These are phyloP conservation scores for Corythoichthys intestinalis DNA, from an alignment of 2,113 vertebrate species.

Conservation along the genomic window DNA sequence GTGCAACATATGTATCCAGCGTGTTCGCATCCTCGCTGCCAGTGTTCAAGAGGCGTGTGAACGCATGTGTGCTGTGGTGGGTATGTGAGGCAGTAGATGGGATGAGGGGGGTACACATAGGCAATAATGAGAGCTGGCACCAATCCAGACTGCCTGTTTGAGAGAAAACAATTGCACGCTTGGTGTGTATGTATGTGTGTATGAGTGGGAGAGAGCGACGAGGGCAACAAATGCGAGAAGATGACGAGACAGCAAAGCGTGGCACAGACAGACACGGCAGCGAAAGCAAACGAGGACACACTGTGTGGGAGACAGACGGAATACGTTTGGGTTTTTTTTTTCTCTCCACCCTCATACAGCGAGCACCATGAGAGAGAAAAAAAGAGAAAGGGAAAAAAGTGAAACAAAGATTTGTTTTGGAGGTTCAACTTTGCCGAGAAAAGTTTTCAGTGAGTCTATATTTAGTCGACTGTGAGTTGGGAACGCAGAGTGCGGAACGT, in stretches of 20 bases:
- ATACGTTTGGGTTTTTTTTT: background rate
- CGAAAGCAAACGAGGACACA: conserved; percentile 9
- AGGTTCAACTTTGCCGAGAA: conserved; percentile 1
- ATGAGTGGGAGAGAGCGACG: conserved; percentile 25
- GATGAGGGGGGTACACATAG: conserved; percentile 42
- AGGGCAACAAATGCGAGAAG: conserved; percentile 28
- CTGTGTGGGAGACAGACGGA: conserved; percentile 10
- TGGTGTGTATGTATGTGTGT: conserved; percentile 38
- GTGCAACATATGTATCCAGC: conserved; percentile 74
- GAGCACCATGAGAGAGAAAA: background rate
- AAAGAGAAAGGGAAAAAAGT: background rate
- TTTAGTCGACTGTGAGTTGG: background rate
- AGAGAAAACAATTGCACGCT: conserved; percentile 60
- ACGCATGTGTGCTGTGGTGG: conserved; percentile 16
- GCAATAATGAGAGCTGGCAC: conserved; percentile 72
- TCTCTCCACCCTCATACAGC: background rate
- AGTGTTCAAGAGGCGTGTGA: conserved; percentile 44
- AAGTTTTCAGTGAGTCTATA: background rate
- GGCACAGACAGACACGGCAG: conserved; percentile 12
- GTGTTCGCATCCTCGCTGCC: conserved; percentile 55
- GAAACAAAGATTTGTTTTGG: conserved; percentile 10
- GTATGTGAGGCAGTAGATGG: conserved; percentile 2
- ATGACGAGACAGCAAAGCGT: conserved; percentile 29
- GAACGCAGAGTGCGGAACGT: conserved; percentile 4
- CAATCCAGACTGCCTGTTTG: conserved; percentile 58